Evolutionary conservation across 1,140 invertebrate species (phyloP), one percentile per base, ranked within the genome.

Genomic region (Meteorus sp.): DNA sequence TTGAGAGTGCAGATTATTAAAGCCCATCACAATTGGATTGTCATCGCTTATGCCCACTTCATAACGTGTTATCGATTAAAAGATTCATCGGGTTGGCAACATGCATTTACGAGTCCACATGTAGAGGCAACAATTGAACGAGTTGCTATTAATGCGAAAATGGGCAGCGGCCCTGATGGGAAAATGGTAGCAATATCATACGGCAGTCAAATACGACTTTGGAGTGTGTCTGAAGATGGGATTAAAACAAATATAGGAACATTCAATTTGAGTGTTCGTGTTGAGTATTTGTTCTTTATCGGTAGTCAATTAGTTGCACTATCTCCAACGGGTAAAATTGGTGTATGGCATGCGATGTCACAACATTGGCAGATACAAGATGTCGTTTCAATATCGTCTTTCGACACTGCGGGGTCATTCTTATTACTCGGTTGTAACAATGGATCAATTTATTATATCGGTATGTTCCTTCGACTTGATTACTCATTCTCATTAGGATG

Each of bases 341-440:
- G 96, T 5, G 95, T 99, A 13, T 99, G 95, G 95, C 95, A 99
- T 81, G 93, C 95, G 0, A 97, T 96, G 88, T 97, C 95, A 0
- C 95, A 97, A 68, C 94, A 98, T 77, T 98, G 96, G 94, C 90
- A 97, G 82, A 95, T 95, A 41, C 95, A 97, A 79, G 94, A 98
- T 81, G 90, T 98, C 20, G 89, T 95, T 31, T 91, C 94, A 1
- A 94, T 99, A 27, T 88, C 94, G 11, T 97, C 95, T 1, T 95
- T 96, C 76, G 95, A 98, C 74, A 97, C 93, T 1, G 95, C 96
- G 43, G 95, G 96, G 0, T 97, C 95, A 0, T 97, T 98, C 77
- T 80, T 99, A 11, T 76, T 98, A 5, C 83, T 99, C 0, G 97
- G 96, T 2, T 97, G 95, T 68, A 93, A 93, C 65, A 97, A 97